Conservation (phyloP, 2,888 invertebrate species). For the Phaedon cochleariae region DNA sequence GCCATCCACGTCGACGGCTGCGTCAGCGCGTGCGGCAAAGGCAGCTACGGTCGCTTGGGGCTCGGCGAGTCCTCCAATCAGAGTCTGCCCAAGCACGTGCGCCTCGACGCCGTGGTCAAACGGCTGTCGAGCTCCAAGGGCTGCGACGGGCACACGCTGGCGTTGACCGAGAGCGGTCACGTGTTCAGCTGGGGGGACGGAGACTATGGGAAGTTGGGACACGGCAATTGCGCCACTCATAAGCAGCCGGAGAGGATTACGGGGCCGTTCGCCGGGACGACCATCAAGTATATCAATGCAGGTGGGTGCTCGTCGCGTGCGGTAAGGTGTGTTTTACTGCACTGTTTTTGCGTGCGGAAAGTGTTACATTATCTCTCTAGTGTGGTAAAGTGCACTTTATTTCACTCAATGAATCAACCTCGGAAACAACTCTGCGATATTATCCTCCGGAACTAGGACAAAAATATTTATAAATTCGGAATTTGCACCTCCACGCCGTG, state of each 20-base stretch:
- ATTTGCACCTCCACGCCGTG: slow-evolving; percentile 65
- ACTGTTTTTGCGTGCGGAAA: too few relatives aligned
- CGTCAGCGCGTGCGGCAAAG: slow-evolving; percentile 70
- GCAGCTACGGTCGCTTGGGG: slow-evolving; percentile 71
- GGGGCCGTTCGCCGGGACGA: slow-evolving; percentile 62
- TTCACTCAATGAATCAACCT: too few relatives aligned
- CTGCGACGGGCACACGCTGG: slow-evolving; percentile 68
- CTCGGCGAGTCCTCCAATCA: slow-evolving; percentile 71
- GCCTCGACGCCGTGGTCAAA: slow-evolving; percentile 64
- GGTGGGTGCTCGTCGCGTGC: slow-evolving; percentile 53
- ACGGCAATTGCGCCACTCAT: slow-evolving; percentile 65
- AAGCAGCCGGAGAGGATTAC: slow-evolving; percentile 66
- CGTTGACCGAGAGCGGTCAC: slow-evolving; percentile 64
- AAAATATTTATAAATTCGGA: too few relatives aligned
- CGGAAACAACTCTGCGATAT: too few relatives aligned
- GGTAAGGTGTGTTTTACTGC: too few relatives aligned
- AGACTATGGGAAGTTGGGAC: slow-evolving; percentile 68
- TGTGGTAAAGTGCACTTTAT: too few relatives aligned
- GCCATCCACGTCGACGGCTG: slow-evolving; percentile 67
- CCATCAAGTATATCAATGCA: slow-evolving; percentile 65
- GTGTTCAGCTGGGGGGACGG: slow-evolving; percentile 70
- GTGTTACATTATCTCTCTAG: too few relatives aligned
- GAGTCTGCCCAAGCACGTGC: slow-evolving; percentile 65
- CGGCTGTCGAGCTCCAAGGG: slow-evolving; percentile 67
- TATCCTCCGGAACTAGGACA: too few relatives aligned